Percentiles rank a stretch among this genome's conserved stretches.
Conservation (phyloP, 2,113 vertebrate species). For the Menidia beryllina region DNA sequence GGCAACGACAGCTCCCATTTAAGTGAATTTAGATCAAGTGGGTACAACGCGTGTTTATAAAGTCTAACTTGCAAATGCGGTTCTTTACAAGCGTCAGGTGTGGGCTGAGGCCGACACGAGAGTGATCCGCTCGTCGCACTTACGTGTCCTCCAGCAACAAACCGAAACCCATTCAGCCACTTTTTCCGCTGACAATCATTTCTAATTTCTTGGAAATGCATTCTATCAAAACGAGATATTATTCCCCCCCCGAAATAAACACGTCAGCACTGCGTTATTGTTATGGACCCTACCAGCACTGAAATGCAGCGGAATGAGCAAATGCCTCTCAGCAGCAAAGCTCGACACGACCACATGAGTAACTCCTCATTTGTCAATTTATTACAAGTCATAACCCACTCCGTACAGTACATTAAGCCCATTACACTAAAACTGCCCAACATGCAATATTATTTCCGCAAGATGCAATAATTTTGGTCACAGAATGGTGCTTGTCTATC, state of each 20-base stretch:
- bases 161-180: slow-evolving; percentile 47
- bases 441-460: slow-evolving; percentile 3
- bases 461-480: neutral
- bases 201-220: slow-evolving; percentile 29
- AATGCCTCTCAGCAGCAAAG: slow-evolving; percentile 11
- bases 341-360: slow-evolving; percentile 2
- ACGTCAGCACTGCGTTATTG: slow-evolving; percentile 52
- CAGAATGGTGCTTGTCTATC: slow-evolving; percentile 3
- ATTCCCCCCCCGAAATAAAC: slow-evolving; percentile 36
- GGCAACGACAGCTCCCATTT: slow-evolving; percentile 47
- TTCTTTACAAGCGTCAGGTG: slow-evolving; percentile 23
- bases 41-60: slow-evolving; percentile 20
- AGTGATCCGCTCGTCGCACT: neutral
- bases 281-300: slow-evolving; percentile 22
- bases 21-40: too few relatives aligned
- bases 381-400: slow-evolving; percentile 6
- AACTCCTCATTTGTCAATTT: slow-evolving; percentile 7
- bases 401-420: neutral
- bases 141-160: slow-evolving; percentile 48
- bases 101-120: slow-evolving; percentile 12
- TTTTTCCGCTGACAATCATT: slow-evolving; percentile 36
- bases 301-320: slow-evolving; percentile 26
- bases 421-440: slow-evolving; percentile 6
- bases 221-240: slow-evolving; percentile 19
- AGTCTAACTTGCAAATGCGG: slow-evolving; percentile 43